Evolutionary conservation across 2,888 invertebrate genomes (phyloP), one percentile per base, ranked within the genome.

Genomic region (Caenorhabditis auriculariae): DNA sequence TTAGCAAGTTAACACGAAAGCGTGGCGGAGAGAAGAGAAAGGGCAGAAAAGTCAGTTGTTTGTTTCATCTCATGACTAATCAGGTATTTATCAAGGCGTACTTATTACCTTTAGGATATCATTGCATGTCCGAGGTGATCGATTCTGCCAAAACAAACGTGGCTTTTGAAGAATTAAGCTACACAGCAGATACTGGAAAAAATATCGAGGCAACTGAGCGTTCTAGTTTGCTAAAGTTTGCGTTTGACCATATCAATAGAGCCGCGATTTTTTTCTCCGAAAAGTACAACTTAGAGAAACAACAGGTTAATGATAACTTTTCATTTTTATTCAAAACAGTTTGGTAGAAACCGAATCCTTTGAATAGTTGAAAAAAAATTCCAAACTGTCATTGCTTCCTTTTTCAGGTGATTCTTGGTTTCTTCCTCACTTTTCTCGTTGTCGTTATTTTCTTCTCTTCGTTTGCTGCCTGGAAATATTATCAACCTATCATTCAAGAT

Each of bases 351-450:
- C 17, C 43, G 4, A 46, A 26, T 21, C n/a, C n/a, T n/a, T n/a
- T n/a, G n/a, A n/a, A n/a, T n/a, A n/a, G n/a, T n/a, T n/a, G n/a
- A n/a, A n/a, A n/a, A n/a, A n/a, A n/a, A n/a, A n/a, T n/a, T n/a
- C n/a, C n/a, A n/a, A n/a, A n/a, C n/a, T n/a, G n/a, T n/a, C n/a
- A n/a, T n/a, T n/a, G n/a, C n/a, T n/a, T n/a, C 3, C 15, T 45
- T 19, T 64, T 67, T 12, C 43, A 72, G 72, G 56, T 67, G 6
- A 58, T 52, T 24, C 65, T 72, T 27, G 66, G 60, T 1, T 5
- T 65, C 0, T 46, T 61, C 19, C 58, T 72, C 1, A 27, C 57
- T 2, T 12, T 53, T 38, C 52, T 69, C 7, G 50, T 72, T 7
- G 7, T 59, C 7, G 21, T 66, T 12, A 50, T 62, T 35, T 46